Conservation (phyloP, 2,113 vertebrate species). For the Murina feae region DNA sequence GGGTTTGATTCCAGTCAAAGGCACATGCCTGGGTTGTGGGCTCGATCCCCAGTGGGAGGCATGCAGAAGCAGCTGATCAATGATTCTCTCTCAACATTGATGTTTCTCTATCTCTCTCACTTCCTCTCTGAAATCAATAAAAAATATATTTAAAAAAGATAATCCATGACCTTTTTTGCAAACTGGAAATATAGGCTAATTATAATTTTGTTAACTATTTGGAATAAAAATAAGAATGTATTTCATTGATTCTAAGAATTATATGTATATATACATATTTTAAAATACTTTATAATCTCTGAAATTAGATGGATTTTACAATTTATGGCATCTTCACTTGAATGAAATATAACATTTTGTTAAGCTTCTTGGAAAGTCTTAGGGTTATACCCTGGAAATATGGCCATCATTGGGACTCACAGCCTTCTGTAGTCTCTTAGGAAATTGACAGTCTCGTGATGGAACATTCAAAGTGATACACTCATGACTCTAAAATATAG, state of each 20-base stretch:
- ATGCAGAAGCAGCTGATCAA: too few relatives aligned
- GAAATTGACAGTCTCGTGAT: background rate
- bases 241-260: background rate
- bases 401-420: background rate
- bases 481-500: background rate
- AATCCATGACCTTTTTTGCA: background rate
- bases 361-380: constrained; percentile 24
- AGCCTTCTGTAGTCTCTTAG: background rate
- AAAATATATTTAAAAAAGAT: too few relatives aligned
- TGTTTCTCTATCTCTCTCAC: too few relatives aligned
- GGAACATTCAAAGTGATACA: background rate
- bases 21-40: too few relatives aligned
- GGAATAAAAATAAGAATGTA: background rate
- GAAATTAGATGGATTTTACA: background rate
- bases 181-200: background rate
- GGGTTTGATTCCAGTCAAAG: too few relatives aligned
- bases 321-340: background rate
- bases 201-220: background rate
- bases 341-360: background rate
- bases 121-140: background rate
- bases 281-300: background rate
- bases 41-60: too few relatives aligned
- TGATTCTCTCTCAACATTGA: too few relatives aligned
- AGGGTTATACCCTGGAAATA: background rate
- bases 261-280: background rate